phyloP scores from a whole-genome alignment of 2,113 vertebrate genomes.

The Crotalus helleri region DNA sequence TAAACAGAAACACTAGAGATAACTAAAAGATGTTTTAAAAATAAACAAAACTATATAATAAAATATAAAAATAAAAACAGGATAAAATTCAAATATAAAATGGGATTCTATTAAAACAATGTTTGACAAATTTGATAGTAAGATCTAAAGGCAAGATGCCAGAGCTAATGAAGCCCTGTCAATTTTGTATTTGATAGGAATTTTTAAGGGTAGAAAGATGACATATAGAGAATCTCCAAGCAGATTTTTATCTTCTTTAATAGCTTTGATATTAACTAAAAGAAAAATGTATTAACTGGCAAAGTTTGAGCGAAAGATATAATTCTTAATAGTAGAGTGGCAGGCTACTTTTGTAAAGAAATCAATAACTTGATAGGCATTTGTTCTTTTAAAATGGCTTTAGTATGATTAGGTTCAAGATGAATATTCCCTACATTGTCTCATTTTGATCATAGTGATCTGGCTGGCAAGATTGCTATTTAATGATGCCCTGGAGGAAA shows the following conservation, averaged over 20 bases:
- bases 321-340: not conserved
- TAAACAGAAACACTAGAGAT: not conserved
- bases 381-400: not conserved
- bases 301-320: not conserved
- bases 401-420: not conserved
- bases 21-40: not conserved
- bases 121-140: not conserved
- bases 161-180: not conserved
- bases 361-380: not conserved
- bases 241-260: not conserved
- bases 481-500: not conserved
- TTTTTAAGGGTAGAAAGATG: not conserved
- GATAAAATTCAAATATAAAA: not conserved
- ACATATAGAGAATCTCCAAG: not conserved
- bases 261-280: not conserved
- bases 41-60: not conserved
- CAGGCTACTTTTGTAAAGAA: not conserved
- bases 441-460: not conserved
- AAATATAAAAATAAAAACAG: not conserved
- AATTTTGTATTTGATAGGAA: not conserved
- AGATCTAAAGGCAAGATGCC: not conserved
- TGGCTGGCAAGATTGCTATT: not conserved
- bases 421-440: not conserved
- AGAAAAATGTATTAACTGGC: not conserved
- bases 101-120: not conserved